A percentile compares a stretch with the other conserved stretches of the same genome.
Evolutionary conservation across 2,888 invertebrate species (phyloP).

Genomic region (Apodemia duryi): DNA sequence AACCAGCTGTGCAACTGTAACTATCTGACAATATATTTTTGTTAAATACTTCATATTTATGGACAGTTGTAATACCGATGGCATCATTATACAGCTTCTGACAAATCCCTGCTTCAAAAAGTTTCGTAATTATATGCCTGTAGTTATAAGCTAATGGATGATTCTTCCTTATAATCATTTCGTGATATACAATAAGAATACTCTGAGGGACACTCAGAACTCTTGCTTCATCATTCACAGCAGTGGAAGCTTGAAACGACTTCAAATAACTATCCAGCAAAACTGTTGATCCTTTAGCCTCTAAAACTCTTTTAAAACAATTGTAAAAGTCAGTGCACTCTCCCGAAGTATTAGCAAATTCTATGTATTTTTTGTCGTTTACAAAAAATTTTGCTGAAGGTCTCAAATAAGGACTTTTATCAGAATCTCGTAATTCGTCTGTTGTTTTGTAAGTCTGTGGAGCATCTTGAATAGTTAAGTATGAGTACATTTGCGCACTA

Average conservation of each 20-base stretch:
- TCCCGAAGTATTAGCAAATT: slow-evolving; percentile 44
- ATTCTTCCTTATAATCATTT: slow-evolving; percentile 52
- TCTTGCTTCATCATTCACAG: slow-evolving; percentile 51
- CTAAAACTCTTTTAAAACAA: slow-evolving; percentile 40
- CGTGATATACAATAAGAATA: slow-evolving; percentile 50
- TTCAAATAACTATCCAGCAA: slow-evolving; percentile 44
- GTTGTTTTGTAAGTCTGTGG: slow-evolving; percentile 46
- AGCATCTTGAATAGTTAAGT: slow-evolving; percentile 51
- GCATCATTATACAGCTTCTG: slow-evolving; percentile 45
- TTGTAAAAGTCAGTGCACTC: slow-evolving; percentile 44
- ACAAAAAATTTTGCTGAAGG: slow-evolving; percentile 43
- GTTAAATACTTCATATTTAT: slow-evolving; percentile 42
- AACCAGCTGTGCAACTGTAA: slow-evolving; percentile 56
- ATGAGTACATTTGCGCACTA: slow-evolving; percentile 53
- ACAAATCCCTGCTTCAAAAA: slow-evolving; percentile 58
- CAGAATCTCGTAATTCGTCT: slow-evolving; percentile 48
- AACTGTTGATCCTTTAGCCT: slow-evolving; percentile 47
- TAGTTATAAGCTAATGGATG: slow-evolving; percentile 40
- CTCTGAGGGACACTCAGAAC: slow-evolving; percentile 45
- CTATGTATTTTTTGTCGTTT: slow-evolving; percentile 42
- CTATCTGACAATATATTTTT: slow-evolving; percentile 47
- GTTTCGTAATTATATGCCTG: slow-evolving; percentile 37
- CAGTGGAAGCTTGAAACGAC: slow-evolving; percentile 46
- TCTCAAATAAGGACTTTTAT: slow-evolving; percentile 37
- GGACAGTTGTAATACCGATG: slow-evolving; percentile 47